Evolutionary conservation across 2,113 vertebrate species (phyloP).

Genomic region (Catharus fuscescens): DNA sequence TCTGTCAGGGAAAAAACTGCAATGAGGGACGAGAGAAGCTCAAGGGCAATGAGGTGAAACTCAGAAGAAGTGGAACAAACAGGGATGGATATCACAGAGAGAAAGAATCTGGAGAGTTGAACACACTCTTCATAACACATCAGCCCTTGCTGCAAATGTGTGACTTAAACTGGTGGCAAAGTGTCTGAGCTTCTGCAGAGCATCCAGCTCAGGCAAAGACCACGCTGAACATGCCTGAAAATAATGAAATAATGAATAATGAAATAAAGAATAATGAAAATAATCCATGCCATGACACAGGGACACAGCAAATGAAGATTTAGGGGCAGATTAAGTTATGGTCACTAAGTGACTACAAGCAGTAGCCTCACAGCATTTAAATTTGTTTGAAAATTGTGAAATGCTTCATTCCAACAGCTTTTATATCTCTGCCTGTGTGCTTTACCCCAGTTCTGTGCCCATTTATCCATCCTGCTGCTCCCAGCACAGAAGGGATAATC

Average conservation of each 20-base stretch:
- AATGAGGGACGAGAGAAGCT: not conserved
- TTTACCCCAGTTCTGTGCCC: not conserved
- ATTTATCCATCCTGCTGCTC: not conserved
- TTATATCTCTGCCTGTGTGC: not conserved
- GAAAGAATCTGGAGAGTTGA: not conserved
- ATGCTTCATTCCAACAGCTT: not conserved
- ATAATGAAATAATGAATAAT: not conserved
- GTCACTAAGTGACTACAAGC: not conserved
- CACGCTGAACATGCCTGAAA: not conserved
- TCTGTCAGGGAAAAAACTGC: not conserved
- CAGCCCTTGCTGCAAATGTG: not conserved
- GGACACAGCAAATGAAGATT: not conserved
- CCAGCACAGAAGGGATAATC: not conserved
- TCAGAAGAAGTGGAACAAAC: conserved; percentile 24
- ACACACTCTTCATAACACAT: not conserved
- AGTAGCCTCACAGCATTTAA: not conserved
- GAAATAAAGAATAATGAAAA: not conserved
- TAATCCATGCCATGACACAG: not conserved
- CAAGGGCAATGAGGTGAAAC: conserved; percentile 21
- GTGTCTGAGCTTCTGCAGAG: not conserved
- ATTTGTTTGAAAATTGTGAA: not conserved
- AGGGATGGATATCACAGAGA: not conserved
- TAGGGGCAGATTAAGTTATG: not conserved
- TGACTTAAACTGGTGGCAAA: not conserved
- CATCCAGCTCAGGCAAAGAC: not conserved